Conservation (phyloP, 2,888 invertebrate species). For the Neoitamus cyanurus region DNA sequence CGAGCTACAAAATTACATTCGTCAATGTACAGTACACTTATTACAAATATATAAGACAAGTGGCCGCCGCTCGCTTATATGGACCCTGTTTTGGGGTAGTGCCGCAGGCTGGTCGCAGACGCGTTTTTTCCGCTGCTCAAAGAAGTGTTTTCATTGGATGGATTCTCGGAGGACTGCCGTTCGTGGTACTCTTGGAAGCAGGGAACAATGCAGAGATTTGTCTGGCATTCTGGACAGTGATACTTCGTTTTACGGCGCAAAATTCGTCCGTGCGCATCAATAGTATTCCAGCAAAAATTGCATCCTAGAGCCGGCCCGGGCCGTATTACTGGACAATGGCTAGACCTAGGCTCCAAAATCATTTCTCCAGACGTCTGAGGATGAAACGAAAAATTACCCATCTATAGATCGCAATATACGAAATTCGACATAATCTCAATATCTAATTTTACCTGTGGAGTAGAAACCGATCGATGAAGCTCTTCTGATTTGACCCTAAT, state of each 20-base stretch:
- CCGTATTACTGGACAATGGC: constrained; percentile 85
- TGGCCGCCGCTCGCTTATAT: constrained; percentile 58
- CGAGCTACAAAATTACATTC: constrained; percentile 30
- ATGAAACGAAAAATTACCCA: constrained; percentile 33
- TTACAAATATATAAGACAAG: constrained; percentile 10
- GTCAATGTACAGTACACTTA: constrained; percentile 33
- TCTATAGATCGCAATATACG: not conserved
- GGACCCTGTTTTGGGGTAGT: constrained; percentile 65
- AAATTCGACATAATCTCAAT: not conserved
- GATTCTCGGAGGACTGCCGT: constrained; percentile 67
- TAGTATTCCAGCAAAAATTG: constrained; percentile 92
- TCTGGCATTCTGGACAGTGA: constrained; percentile 90
- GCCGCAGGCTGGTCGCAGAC: constrained; percentile 54
- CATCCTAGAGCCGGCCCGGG: constrained; percentile 88
- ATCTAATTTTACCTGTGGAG: constrained; percentile 69
- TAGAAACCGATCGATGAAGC: constrained; percentile 71
- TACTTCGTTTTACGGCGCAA: constrained; percentile 88
- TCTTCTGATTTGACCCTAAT: constrained; percentile 71
- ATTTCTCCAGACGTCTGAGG: constrained; percentile 66
- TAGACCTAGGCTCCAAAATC: constrained; percentile 71
- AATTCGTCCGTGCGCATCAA: constrained; percentile 84
- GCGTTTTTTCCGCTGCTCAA: constrained; percentile 52
- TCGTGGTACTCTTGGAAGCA: constrained; percentile 90
- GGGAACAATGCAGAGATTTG: constrained; percentile 88
- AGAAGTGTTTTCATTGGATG: constrained; percentile 53